phyloP scores from a whole-genome alignment of 2,797 vertebrate species.

The Oreonectes daqikongensis region DNA sequence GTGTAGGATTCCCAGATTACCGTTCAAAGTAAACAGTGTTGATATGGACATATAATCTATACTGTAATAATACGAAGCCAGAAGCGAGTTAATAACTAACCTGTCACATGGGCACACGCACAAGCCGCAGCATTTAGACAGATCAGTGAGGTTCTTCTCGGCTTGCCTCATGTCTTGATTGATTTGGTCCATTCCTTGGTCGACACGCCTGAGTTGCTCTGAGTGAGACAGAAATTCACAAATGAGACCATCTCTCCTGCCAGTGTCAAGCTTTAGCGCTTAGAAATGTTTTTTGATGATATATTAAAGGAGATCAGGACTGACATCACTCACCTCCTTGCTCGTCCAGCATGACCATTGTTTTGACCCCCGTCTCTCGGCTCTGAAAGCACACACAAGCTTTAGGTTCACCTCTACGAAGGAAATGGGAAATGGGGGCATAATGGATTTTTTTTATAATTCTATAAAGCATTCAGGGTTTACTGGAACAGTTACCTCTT shows the following conservation, averaged over 20 bases:
- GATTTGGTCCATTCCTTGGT: conserved; percentile 96
- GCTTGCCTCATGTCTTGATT: conserved; percentile 95
- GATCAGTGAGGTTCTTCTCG: conserved; percentile 94
- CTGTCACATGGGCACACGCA: conserved; percentile 95
- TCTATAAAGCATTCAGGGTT: background rate
- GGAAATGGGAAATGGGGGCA: background rate
- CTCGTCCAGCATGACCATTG: conserved; percentile 90
- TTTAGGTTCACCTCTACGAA: background rate
- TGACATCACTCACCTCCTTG: conserved; percentile 87
- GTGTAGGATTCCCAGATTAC: background rate
- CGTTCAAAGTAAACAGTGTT: background rate
- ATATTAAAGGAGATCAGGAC: background rate
- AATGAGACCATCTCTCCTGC: conserved; percentile 21
- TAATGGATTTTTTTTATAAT: background rate
- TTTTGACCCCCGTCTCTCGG: conserved; percentile 89
- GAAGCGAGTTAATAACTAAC: conserved; percentile 64
- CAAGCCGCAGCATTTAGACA: conserved; percentile 95
- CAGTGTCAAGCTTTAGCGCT: background rate
- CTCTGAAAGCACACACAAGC: conserved; percentile 73
- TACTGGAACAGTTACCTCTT: conserved; percentile 85
- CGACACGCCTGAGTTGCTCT: conserved; percentile 90
- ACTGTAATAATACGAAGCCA: background rate
- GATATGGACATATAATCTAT: background rate
- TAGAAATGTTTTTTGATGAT: conserved; percentile 17
- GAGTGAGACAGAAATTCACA: conserved; percentile 51